Base-by-base conservation (phyloP, 23 tunicate species). In the Phallusia fumigata region DNA sequence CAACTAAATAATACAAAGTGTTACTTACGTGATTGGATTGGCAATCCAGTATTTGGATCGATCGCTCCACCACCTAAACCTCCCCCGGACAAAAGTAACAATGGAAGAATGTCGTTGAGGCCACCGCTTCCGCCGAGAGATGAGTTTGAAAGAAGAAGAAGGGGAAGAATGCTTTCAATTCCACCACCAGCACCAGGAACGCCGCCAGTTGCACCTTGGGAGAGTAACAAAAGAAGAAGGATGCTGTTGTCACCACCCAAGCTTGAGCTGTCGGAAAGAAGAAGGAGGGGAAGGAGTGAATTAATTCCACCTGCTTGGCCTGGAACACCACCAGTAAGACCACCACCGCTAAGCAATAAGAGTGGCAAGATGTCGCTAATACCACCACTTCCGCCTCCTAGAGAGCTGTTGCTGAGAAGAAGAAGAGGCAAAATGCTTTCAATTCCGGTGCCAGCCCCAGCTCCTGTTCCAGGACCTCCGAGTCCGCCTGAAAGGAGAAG, bases 401-500 rank as follows among this genome's bases (percentile, higher is more conserved):
- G 30, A 16, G 64, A 47, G 31, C 3, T 22, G 58, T 47, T 11
- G 35, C 28, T 31, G 31, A 78, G 64, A 24, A 78, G 64, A 0
- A 78, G 81, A 33, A 78, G 64, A 26, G 75, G 84, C 45, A 33
- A 31, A 64, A 6, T 58, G 79, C 44, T 75, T 31, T 35, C 49
- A 34, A 75, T 18, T 10, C 49, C 45, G 26, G 24, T 31, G 19
- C 45, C 75, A 36, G 34, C 75, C 12, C 74, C 84, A 19, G 74
- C 13, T 28, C 84, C 84, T 19, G 34, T 75, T 16, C 83, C 83
- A 0, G 19, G 30, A 0, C 79, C 79, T 8, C 89, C 89, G 21
- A 79, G 47, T 21, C 83, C 72, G 11, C 83, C 79, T n/a, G 79
- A 77, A 47, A 72, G 50, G 26, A 84, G 58, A 51, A 78, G 75